Evolutionary conservation across 2,888 invertebrate genomes (phyloP), one percentile per base, ranked within the genome.

Genomic region (Latrodectus elegans): DNA sequence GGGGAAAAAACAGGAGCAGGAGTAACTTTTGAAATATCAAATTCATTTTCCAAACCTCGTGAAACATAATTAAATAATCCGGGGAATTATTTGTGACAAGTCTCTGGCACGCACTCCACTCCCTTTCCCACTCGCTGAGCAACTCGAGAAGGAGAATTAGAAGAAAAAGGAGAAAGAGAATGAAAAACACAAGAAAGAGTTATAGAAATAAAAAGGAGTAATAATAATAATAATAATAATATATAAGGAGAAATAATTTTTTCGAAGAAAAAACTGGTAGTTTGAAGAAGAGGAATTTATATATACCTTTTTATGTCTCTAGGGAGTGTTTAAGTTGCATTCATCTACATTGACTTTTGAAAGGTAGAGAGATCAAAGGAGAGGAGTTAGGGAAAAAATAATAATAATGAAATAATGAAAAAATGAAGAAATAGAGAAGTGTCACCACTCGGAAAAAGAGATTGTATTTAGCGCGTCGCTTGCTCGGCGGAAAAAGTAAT

Each of bases 11-110:
- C 73, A 52, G 64, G 49, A 53, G 26, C 71, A 22, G 64, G 73
- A 86, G 86, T 86, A 81, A 81, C 86, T 86, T 86, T 86, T 86
- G 86, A 86, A 86, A 86, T 86, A 86, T 86, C 86, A 86, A 86
- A 86, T 86, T 86, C 86, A 86, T 86, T 86, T 81, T 72, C 81
- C 52, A 81, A 86, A 86, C 86, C 86, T 86, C 86, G 86, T 81
- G 86, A 86, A 86, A 86, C 86, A 86, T 86, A 86, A 86, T 86
- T 86, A 86, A 86, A 86, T 86, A 86, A 86, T 86, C 86, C 86
- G 76, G 80, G 76, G 86, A 86, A 86, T 86, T 86, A 86, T 86
- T 86, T 86, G 86, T 86, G 86, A 86, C 86, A 86, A 86, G 86
- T 78, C 86, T 60, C 53, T 84, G 84, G 84, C 84, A 79, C 84